Evolutionary conservation across 2,797 vertebrate genomes (phyloP), one percentile per base, ranked within the genome.

Genomic region (Clarias laeviceps): DNA sequence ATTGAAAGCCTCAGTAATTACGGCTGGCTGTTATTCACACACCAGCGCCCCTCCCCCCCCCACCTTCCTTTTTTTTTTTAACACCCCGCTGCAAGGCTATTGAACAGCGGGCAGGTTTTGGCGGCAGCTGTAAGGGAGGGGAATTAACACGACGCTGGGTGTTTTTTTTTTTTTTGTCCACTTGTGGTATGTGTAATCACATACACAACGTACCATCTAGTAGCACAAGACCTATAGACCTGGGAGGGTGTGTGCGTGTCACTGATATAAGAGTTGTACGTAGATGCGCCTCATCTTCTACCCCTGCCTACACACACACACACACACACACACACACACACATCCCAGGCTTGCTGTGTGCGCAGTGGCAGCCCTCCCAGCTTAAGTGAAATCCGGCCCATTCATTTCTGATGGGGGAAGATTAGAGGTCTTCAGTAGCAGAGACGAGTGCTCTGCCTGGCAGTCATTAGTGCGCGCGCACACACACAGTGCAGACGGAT

Each of bases 371-470:
- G 85, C 84, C 81, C 87, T 87, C 85, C 86, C 85, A 83, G 85
- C 83, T 90, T 89, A 87, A 90, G 85, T 88, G 84, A 88, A 91
- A 88, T 88, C 90, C 82, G 74, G 82, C 87, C 90, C 84, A 87
- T 88, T 90, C 85, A 73, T 88, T 89, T 84, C 85, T 88, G 88
- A 90, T 88, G 82, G 81, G 83, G 83, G 86, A 87, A 89, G 90
- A 91, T 92, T 89, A 91, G 84, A 86, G 80, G 66, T 88, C 86
- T 87, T 88, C 89, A 86, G 89, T 84, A 85, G 85, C 85, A 88
- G 87, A 82, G 86, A 81, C 80, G 86, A 87, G 86, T 80, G 69
- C 86, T 87, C 84, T 57, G 88, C 82, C 85, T 88, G 83, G 87
- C 90, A 86, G 87, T 90, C 88, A 88, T 89, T 88, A 91, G 85